phyloP scores from a whole-genome alignment of 2,888 invertebrate genomes.

The Oscheius sp. region DNA sequence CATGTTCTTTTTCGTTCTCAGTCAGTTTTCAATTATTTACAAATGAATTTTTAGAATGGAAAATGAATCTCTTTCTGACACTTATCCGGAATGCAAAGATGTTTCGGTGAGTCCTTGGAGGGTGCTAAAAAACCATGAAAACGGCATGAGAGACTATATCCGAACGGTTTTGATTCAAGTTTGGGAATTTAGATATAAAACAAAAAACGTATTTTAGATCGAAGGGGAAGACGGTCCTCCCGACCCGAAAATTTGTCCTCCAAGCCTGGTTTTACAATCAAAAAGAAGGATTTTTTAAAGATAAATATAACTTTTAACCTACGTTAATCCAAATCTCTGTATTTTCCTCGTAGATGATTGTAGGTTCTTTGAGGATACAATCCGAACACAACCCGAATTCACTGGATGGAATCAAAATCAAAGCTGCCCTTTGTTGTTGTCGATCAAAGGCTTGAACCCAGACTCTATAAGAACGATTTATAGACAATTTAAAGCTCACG shows the following conservation, averaged over 20 bases:
- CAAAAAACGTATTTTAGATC: too few relatives aligned
- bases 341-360: constrained; percentile 46
- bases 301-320: constrained; percentile 10
- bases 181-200: too few relatives aligned
- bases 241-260: background rate
- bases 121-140: too few relatives aligned
- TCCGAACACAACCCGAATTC: constrained; percentile 34
- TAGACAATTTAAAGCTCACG: constrained; percentile 77
- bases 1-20: too few relatives aligned
- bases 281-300: background rate
- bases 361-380: constrained; percentile 20
- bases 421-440: constrained; percentile 42
- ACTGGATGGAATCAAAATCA: constrained; percentile 48
- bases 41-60: too few relatives aligned
- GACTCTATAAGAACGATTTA: constrained; percentile 38
- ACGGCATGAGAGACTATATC: too few relatives aligned
- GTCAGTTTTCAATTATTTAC: too few relatives aligned
- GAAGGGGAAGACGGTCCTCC: background rate
- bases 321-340: constrained; percentile 55
- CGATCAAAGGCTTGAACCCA: constrained; percentile 57
- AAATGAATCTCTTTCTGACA: too few relatives aligned
- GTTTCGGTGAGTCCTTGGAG: background rate
- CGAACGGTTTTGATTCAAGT: too few relatives aligned
- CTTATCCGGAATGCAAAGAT: background rate
- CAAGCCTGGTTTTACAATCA: background rate